A percentile compares a stretch with the other conserved stretches of the same genome.
These are phyloP conservation scores for Drosophila baimaii DNA, from an alignment of 1,140 invertebrate genomes.

Conservation along the genomic window DNA sequence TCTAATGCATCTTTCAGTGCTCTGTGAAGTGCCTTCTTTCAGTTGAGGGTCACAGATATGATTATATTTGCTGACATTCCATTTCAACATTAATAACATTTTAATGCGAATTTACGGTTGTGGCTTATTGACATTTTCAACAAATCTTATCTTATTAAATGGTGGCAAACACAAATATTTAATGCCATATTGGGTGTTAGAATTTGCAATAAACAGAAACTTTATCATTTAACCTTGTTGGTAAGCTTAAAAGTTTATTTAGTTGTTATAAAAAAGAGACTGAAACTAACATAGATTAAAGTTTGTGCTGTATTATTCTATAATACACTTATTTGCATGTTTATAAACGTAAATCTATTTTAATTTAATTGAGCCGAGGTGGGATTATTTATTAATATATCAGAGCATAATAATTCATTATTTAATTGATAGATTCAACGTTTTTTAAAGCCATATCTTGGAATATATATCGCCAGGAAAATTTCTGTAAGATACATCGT, in stretches of 20 bases:
- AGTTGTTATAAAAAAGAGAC: background rate
- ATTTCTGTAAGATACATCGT: too few species aligned
- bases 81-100: background rate
- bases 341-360: background rate
- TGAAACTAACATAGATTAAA: background rate
- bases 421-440: too few species aligned
- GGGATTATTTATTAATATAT: too few species aligned
- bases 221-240: background rate
- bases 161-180: slow-evolving; percentile 1
- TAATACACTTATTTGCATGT: too few species aligned
- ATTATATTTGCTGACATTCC: background rate
- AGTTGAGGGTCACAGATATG: background rate
- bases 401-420: too few species aligned
- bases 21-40: background rate
- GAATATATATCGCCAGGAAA: too few species aligned
- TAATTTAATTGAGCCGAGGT: too few species aligned
- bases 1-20: background rate
- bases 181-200: background rate
- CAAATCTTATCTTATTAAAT: slow-evolving; percentile 9
- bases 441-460: too few species aligned
- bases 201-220: slow-evolving; percentile 3
- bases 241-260: background rate
- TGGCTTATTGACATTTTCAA: slow-evolving; percentile 7
- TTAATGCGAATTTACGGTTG: background rate
- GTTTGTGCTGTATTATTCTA: too few species aligned